Evolutionary conservation across 2,888 invertebrate genomes (phyloP).

Genomic region (Exephanes ischioxanthus): DNA sequence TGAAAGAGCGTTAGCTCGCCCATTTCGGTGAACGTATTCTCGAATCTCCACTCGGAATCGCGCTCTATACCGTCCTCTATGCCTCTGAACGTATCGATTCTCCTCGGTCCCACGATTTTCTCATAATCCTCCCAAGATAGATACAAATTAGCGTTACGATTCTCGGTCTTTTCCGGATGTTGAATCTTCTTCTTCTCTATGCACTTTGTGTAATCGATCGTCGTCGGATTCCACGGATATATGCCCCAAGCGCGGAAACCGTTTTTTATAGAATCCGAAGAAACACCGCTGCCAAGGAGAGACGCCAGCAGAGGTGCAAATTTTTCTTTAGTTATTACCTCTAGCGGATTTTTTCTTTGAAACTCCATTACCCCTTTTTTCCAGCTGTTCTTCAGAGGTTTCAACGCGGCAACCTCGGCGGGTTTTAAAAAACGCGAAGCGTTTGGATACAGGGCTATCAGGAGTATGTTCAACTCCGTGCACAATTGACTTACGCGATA

Average conservation of each 20-base stretch:
- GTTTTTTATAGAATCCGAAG: conserved; percentile 62
- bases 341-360: conserved; percentile 69
- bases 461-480: conserved; percentile 72
- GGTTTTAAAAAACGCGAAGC: conserved; percentile 74
- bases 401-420: conserved; percentile 73
- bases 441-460: conserved; percentile 76
- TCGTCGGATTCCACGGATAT: conserved; percentile 71
- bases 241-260: conserved; percentile 72
- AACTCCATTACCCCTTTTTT: conserved; percentile 70
- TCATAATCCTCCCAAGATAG: conserved; percentile 64
- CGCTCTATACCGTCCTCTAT: conserved; percentile 60
- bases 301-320: conserved; percentile 73
- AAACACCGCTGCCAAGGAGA: conserved; percentile 43
- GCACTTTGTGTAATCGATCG: conserved; percentile 67
- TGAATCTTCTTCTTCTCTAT: conserved; percentile 57
- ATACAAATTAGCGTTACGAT: conserved; percentile 51
- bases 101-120: conserved; percentile 58
- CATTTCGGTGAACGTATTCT: conserved; percentile 65
- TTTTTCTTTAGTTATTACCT: conserved; percentile 70
- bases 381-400: conserved; percentile 71
- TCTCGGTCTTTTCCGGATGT: conserved; percentile 38
- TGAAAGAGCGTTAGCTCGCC: conserved; percentile 62
- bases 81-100: conserved; percentile 55
- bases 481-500: conserved; percentile 71
- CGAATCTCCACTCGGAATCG: conserved; percentile 64